Conservation (phyloP, 2,888 invertebrate species). For the Polyploca ridens region DNA sequence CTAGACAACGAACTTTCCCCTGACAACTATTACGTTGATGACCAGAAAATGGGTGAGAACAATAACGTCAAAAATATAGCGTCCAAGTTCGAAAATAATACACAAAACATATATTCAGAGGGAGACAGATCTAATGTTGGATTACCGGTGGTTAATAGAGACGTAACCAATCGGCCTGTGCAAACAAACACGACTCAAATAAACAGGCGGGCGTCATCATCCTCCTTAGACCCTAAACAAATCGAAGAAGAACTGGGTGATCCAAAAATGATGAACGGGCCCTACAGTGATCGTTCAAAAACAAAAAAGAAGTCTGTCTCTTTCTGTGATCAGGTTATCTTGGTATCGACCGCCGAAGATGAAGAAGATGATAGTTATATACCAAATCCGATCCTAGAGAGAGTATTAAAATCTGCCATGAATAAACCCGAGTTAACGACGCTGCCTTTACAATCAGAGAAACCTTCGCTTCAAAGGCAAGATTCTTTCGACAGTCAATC, state of each 20-base stretch:
- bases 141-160: conserved; percentile 76
- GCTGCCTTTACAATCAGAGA: conserved; percentile 78
- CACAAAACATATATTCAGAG: conserved; percentile 57
- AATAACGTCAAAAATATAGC: conserved; percentile 91
- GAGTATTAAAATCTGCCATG: conserved; percentile 92
- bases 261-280: conserved; percentile 63
- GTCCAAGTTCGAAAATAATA: conserved; percentile 88
- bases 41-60: conserved; percentile 46
- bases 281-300: conserved; percentile 81
- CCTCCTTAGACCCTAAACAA: conserved; percentile 75
- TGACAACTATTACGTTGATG: conserved; percentile 5
- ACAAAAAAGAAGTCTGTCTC: conserved; percentile 97
- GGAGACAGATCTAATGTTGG: conserved; percentile 71
- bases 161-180: conserved; percentile 73
- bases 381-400: conserved; percentile 94
- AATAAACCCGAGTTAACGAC: conserved; percentile 87
- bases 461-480: conserved; percentile 75
- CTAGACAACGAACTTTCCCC: conserved; percentile 69
- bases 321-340: conserved; percentile 96
- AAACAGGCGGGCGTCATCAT: conserved; percentile 70
- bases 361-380: conserved; percentile 96
- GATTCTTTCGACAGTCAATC: conserved; percentile 82
- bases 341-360: conserved; percentile 96
- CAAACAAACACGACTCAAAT: conserved; percentile 67
- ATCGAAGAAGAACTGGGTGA: conserved; percentile 71